Evolutionary conservation across 2,797 vertebrate species (phyloP).

Genomic region (Merluccius polli): DNA sequence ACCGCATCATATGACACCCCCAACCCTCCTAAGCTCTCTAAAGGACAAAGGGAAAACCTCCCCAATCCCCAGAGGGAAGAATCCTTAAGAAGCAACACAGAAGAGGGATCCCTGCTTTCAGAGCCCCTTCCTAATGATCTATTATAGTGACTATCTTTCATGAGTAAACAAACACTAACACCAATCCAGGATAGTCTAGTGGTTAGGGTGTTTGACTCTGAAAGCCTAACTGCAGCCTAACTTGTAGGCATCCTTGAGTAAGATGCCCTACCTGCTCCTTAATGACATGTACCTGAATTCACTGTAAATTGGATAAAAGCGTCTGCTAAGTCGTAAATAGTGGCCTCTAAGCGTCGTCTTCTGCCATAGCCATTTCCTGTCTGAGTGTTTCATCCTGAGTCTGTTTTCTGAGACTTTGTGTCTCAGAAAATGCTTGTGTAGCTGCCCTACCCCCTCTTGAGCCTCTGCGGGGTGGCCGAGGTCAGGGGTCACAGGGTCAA

Average conservation of each 20-base stretch:
- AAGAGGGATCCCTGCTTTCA: not conserved
- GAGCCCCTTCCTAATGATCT: not conserved
- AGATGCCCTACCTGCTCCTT: too few species aligned
- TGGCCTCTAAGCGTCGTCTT: not conserved
- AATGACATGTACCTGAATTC: not conserved
- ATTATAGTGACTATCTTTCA: not conserved
- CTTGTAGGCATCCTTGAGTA: too few species aligned
- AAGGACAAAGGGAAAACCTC: not conserved
- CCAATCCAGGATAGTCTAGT: not conserved
- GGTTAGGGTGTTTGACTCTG: not conserved
- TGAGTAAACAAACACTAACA: not conserved
- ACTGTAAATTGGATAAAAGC: not conserved
- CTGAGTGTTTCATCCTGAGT: not conserved
- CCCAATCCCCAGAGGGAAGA: not conserved
- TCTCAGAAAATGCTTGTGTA: slow-evolving; percentile 49
- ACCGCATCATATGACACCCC: not conserved
- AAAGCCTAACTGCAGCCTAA: too few species aligned
- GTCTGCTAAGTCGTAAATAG: not conserved
- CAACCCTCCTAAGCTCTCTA: not conserved
- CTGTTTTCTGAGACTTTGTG: not conserved
- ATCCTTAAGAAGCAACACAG: not conserved
- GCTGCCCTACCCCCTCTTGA: slow-evolving; percentile 44
- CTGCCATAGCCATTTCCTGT: not conserved
- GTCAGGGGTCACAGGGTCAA: slow-evolving; percentile 45
- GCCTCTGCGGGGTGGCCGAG: slow-evolving; percentile 42